Base-by-base conservation (phyloP, 1,140 invertebrate species). In the Brachionus rotundiformis region DNA sequence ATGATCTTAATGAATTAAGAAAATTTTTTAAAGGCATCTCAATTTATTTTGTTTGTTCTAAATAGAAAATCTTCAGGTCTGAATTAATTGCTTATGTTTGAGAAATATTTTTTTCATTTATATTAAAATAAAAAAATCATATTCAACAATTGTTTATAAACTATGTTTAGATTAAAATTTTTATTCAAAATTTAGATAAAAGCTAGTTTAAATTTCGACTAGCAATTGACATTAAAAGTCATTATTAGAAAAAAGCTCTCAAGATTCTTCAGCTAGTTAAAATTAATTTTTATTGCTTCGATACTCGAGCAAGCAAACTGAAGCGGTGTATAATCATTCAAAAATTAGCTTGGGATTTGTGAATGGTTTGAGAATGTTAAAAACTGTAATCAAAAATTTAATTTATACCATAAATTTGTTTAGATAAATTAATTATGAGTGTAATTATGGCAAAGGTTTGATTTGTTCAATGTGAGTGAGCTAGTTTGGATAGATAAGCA, bases 111-210 rank as follows among this genome's bases (percentile, higher is more conserved):
- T n/a, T n/a, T 41, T 41, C 39, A 41, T 41, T 6, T 2, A 41
- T 41, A n/a, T n/a, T n/a, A n/a, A n/a, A n/a, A n/a, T n/a, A n/a
- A n/a, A n/a, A n/a, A n/a, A n/a, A n/a, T n/a, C n/a, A n/a, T n/a
- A n/a, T n/a, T n/a, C n/a, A n/a, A n/a, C n/a, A n/a, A n/a, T n/a
- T n/a, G n/a, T n/a, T n/a, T n/a, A n/a, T n/a, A n/a, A n/a, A n/a
- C n/a, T n/a, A n/a, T n/a, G n/a, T n/a, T n/a, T n/a, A n/a, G n/a
- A n/a, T n/a, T n/a, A n/a, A n/a, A n/a, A n/a, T n/a, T n/a, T n/a
- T n/a, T n/a, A n/a, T n/a, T n/a, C n/a, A n/a, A n/a, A 54, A 54
- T 54, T 54, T 8, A 54, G 47, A 54, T 54, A 54, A 54, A 54
- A 54, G 16, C 47, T 16, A 54, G 47, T 54, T 54, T 54, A 54